Percentiles rank a stretch among this genome's conserved stretches.
Evolutionary conservation across 2,797 vertebrate species (phyloP).

Genomic region (Aplochiton taeniatus): DNA sequence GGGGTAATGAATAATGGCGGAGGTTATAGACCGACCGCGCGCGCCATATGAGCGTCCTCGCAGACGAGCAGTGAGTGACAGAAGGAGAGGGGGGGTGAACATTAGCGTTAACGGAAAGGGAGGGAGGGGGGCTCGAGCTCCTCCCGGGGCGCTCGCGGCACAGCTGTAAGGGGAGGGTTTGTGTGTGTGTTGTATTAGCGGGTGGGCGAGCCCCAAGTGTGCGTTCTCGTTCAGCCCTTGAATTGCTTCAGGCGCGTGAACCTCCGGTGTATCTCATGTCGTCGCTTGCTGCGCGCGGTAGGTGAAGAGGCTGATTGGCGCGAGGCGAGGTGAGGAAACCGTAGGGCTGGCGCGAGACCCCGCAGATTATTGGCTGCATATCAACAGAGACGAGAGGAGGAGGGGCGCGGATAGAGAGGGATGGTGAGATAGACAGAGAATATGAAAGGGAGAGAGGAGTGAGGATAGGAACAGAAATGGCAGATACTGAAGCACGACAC

Average conservation of each 20-base stretch:
- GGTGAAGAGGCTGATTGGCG: slow-evolving; percentile 76
- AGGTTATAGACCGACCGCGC: slow-evolving; percentile 62
- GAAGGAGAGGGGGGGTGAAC: slow-evolving; percentile 18
- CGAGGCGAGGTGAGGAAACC: slow-evolving; percentile 77
- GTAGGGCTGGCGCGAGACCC: slow-evolving; percentile 77
- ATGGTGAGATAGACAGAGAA: not conserved
- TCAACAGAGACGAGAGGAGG: slow-evolving; percentile 27
- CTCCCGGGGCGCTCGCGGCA: slow-evolving; percentile 2
- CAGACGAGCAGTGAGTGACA: slow-evolving; percentile 34
- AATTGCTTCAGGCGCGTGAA: not conserved
- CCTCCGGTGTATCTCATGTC: slow-evolving; percentile 70
- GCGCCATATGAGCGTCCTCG: slow-evolving; percentile 47
- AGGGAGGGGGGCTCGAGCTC: slow-evolving; percentile 15
- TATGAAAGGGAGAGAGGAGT: slow-evolving; percentile 15
- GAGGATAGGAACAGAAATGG: not conserved
- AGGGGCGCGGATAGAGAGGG: slow-evolving; percentile 14
- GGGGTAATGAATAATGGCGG: slow-evolving; percentile 71
- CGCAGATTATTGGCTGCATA: slow-evolving; percentile 82
- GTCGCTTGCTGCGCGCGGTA: slow-evolving; percentile 60
- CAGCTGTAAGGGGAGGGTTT: not conserved
- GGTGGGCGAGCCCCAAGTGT: slow-evolving; percentile 59
- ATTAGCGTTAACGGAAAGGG: slow-evolving; percentile 52
- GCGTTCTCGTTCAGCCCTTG: slow-evolving; percentile 4
- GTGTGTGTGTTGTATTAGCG: slow-evolving; percentile 34
- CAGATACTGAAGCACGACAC: not conserved